These are phyloP conservation scores for Siniperca scherzeri DNA, from an alignment of 2,797 vertebrate species.

Conservation along the genomic window DNA sequence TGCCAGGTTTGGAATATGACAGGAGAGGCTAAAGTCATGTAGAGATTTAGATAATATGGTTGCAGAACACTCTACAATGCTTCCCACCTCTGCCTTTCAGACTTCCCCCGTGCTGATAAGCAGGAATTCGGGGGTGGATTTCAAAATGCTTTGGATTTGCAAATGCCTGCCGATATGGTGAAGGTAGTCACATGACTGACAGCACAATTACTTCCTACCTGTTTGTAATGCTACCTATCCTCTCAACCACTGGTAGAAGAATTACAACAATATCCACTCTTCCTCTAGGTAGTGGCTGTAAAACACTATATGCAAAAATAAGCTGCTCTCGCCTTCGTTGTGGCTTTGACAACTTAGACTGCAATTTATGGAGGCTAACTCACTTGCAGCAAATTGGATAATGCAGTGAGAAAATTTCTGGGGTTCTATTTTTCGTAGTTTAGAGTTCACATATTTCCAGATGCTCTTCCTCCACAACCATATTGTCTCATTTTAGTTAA, in stretches of 20 bases:
- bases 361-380: constrained; percentile 58
- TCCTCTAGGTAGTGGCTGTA: constrained; percentile 31
- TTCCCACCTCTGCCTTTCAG: constrained; percentile 77
- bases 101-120: constrained; percentile 70
- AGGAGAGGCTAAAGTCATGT: constrained; percentile 74
- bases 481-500: constrained; percentile 33
- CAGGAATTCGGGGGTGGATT: constrained; percentile 60
- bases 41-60: constrained; percentile 81
- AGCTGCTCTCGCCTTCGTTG: constrained; percentile 43
- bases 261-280: constrained; percentile 49
- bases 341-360: constrained; percentile 51
- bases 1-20: constrained; percentile 75
- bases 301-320: constrained; percentile 48
- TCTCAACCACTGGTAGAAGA: constrained; percentile 30
- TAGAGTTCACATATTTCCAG: constrained; percentile 50
- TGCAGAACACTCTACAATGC: constrained; percentile 66
- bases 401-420: constrained; percentile 36
- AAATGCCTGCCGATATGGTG: constrained; percentile 51
- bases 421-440: constrained; percentile 43
- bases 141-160: constrained; percentile 64
- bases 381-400: constrained; percentile 62
- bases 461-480: constrained; percentile 34
- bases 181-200: constrained; percentile 65
- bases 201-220: constrained; percentile 65
- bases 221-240: constrained; percentile 41